A percentile compares a stretch with the other conserved stretches of the same genome.
Conservation (phyloP, 1,140 invertebrate genomes). For the Drosophila sechellia region DNA sequence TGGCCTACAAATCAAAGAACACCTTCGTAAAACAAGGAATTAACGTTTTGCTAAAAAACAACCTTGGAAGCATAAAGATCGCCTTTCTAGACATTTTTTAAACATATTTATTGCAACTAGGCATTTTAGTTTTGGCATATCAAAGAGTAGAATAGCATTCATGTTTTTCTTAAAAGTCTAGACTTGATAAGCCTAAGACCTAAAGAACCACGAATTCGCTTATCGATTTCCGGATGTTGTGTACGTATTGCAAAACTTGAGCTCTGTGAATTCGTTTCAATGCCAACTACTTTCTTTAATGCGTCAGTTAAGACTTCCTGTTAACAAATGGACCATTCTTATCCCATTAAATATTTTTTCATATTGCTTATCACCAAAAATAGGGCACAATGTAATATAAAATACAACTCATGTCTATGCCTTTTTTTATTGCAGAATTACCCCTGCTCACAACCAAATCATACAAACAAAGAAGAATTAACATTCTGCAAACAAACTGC, state of each 20-base stretch:
- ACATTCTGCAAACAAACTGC: constrained; percentile 26
- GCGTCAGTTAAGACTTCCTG: constrained; percentile 40
- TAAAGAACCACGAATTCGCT: not conserved
- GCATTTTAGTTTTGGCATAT: no score
- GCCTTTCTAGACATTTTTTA: no score
- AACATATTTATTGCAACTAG: no score
- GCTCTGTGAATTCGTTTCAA: constrained; percentile 28
- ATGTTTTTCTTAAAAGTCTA: no score
- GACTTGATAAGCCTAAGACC: no score
- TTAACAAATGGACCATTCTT: not conserved
- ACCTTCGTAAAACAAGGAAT: not conserved
- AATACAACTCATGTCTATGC: not conserved
- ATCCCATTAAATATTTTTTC: not conserved
- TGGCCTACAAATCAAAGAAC: not conserved
- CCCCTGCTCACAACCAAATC: not conserved
- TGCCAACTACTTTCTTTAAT: constrained; percentile 26
- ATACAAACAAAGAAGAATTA: not conserved
- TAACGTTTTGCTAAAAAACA: not conserved
- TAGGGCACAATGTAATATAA: not conserved
- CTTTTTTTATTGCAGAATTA: constrained; percentile 14
- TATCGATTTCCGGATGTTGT: constrained; percentile 36
- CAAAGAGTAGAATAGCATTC: no score
- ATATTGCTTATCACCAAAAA: constrained; percentile 6
- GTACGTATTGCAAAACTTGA: constrained; percentile 11
- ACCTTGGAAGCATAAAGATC: no score